Evolutionary conservation across 2,888 invertebrate genomes (phyloP), one percentile per base, ranked within the genome.

Genomic region (Drosophila neonasuta): DNA sequence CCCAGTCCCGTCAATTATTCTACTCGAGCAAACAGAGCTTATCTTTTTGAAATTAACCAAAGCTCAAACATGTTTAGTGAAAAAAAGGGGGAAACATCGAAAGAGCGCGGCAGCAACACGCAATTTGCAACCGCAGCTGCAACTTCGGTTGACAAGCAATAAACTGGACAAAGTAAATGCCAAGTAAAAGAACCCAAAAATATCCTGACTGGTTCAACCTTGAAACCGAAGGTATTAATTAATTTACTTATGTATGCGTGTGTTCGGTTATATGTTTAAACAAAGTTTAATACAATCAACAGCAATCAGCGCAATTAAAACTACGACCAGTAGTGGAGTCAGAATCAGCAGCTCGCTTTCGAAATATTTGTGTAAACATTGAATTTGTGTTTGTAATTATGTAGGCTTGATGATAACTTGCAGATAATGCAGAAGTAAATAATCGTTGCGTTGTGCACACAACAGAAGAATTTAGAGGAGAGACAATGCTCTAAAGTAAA

Each of bases 341-440:
- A 9, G 10, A 8, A 11, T 8, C 34, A 20, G 11, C 15, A 11
- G 13, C 68, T 78, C 68, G 68, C 66, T 80, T 86, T 78, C 81
- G 76, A 76, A 85, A 82, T 82, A 84, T 78, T 82, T 82, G 77
- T 68, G 83, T 82, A 87, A 85, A 87, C 85, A 82, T 77, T 82
- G 65, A 76, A 76, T 87, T 82, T 83, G 87, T 69, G 78, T 77
- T 82, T 82, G 86, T 83, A 87, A 83, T 82, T 83, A 87, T 77
- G 83, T 79, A 60, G 79, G 71, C 77, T 77, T 68, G 77, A 80
- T 75, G 86, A 86, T 82, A 86, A 79, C 83, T 82, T 72, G 71
- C 68, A 81, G 81, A 82, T 82, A 82, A 82, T 86, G 71, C 83
- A n/a, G 61, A 76, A 76, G 87, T 82, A 83, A 87, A 83, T 80